These are phyloP conservation scores for Polyploca ridens DNA, from an alignment of 2,888 invertebrate genomes.

Conservation along the genomic window DNA sequence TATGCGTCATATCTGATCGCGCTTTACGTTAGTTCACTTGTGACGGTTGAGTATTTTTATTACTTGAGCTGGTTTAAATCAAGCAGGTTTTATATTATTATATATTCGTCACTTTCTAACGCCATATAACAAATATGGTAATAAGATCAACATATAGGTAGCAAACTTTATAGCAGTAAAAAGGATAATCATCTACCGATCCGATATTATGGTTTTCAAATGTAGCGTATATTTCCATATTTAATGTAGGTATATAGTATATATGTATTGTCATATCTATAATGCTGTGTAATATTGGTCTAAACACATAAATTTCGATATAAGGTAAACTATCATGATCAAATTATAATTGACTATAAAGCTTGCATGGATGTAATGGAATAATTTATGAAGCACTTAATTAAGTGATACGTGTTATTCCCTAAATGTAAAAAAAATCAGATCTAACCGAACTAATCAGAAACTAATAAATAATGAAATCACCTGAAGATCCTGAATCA, in stretches of 20 bases:
- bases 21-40: slow-evolving; percentile 12
- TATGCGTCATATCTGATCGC: slow-evolving; percentile 33
- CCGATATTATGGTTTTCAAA: no score
- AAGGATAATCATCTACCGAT: no score
- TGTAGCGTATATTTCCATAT: no score
- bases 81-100: no score
- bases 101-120: no score
- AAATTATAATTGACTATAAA: neutral
- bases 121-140: no score
- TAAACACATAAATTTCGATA: neutral
- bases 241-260: no score
- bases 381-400: neutral
- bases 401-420: neutral
- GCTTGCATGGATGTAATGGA: neutral
- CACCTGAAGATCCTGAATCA: slow-evolving; percentile 6
- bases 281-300: neutral
- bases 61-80: no score
- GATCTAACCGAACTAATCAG: neutral
- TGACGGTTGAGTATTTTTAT: neutral
- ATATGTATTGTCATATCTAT: neutral
- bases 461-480: slow-evolving; percentile 5
- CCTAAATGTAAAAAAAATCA: neutral
- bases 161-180: no score
- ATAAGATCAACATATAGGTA: no score
- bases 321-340: neutral